Evolutionary conservation across 2,888 invertebrate species (phyloP).

Genomic region (Meiosimyza platycephala): DNA sequence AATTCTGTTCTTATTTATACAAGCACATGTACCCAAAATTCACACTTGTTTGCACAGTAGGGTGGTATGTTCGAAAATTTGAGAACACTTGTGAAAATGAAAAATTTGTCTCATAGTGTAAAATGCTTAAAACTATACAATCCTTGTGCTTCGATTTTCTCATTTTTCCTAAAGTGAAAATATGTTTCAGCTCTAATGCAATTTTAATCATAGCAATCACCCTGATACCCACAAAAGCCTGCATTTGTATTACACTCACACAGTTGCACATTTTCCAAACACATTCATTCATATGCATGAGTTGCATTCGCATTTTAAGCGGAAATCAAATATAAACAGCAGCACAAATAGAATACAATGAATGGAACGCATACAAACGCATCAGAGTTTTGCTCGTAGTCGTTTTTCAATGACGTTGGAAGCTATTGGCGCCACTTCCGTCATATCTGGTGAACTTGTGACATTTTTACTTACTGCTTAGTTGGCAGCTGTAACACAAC

Average conservation of each 20-base stretch:
- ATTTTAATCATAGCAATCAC: background rate
- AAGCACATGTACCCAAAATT: too few relatives aligned
- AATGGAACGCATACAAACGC: background rate
- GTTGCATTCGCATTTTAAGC: conserved; percentile 21
- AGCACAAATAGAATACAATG: background rate
- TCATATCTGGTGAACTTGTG: conserved; percentile 19
- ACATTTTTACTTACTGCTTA: conserved; percentile 4
- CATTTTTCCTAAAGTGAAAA: too few relatives aligned
- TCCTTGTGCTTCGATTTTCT: too few relatives aligned
- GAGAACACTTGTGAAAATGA: too few relatives aligned
- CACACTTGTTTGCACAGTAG: too few relatives aligned
- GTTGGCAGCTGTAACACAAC: too few relatives aligned
- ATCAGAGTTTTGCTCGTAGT: background rate
- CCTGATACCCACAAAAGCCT: background rate
- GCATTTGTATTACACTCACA: background rate
- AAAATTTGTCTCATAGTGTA: too few relatives aligned
- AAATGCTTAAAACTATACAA: too few relatives aligned
- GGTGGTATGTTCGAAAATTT: background rate
- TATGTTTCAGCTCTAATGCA: too few relatives aligned
- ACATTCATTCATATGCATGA: background rate
- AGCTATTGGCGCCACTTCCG: conserved; percentile 29
- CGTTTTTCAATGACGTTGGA: background rate
- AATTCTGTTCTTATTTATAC: conserved; percentile 10
- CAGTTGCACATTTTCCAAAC: background rate
- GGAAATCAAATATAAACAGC: conserved; percentile 9